phyloP scores from a whole-genome alignment of 2,113 vertebrate species.

The Syngnathoides biaculeatus region DNA sequence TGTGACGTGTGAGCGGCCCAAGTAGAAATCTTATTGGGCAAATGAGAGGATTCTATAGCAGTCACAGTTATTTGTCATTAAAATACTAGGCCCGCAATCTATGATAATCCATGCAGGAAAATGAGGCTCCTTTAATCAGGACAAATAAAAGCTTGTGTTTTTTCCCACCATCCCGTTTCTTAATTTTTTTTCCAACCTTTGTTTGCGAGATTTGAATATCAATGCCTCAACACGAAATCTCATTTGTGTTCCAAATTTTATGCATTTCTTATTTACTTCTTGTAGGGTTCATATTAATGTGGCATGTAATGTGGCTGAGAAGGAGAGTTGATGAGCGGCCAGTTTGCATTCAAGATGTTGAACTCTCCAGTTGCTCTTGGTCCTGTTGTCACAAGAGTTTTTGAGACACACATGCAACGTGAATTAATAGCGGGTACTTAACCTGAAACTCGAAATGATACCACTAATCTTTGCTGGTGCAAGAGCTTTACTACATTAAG shows the following conservation, averaged over 20 bases:
- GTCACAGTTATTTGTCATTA: background rate
- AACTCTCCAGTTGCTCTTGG: background rate
- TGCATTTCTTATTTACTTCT: background rate
- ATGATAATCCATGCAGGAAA: background rate
- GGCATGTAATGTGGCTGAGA: background rate
- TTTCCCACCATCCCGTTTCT: too few species aligned
- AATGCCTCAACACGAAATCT: background rate
- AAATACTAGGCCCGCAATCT: background rate
- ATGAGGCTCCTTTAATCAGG: background rate
- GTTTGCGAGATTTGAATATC: background rate
- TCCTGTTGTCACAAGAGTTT: background rate
- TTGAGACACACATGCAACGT: background rate
- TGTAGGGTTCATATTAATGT: background rate
- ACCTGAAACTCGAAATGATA: background rate
- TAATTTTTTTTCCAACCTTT: too few species aligned
- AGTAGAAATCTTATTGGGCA: background rate
- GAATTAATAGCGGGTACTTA: background rate
- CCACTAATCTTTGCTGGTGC: background rate
- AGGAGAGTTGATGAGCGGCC: background rate
- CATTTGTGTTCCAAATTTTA: background rate
- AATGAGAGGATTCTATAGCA: background rate
- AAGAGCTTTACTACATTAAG: conserved; percentile 12
- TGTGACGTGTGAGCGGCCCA: background rate
- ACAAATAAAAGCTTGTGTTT: background rate
- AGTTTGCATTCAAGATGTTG: background rate